phyloP scores from a whole-genome alignment of 2,113 vertebrate genomes.

The Numida meleagris region DNA sequence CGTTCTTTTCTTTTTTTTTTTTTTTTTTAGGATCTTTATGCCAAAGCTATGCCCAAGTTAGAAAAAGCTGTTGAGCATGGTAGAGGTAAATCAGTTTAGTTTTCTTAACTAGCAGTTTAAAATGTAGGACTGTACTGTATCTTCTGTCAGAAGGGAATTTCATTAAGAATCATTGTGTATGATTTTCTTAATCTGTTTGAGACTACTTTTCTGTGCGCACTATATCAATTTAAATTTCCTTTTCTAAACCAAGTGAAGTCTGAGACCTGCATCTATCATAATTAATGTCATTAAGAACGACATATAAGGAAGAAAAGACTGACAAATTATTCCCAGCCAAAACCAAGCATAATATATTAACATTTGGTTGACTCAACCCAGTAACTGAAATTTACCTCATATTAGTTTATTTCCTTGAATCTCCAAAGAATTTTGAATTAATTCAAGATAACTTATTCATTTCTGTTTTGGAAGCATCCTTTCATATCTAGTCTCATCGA shows the following conservation, averaged over 20 bases:
- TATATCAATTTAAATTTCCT: background rate
- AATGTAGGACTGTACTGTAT: background rate
- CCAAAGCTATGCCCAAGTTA: conserved; percentile 81
- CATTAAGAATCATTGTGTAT: background rate
- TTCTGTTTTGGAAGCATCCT: background rate
- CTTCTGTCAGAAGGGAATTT: background rate
- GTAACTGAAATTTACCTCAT: background rate
- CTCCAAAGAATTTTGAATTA: background rate
- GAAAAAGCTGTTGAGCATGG: conserved; percentile 76
- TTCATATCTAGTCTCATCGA: background rate
- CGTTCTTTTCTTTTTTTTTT: background rate
- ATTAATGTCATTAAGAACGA: background rate
- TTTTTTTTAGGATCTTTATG: conserved; percentile 80
- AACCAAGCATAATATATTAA: background rate
- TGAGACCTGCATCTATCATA: rapidly evolving
- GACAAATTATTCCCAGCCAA: background rate
- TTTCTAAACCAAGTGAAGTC: background rate
- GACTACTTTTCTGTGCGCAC: background rate
- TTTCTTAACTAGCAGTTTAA: conserved; percentile 46
- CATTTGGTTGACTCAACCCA: background rate
- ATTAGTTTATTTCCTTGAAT: background rate
- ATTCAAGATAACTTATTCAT: background rate
- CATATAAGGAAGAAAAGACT: background rate
- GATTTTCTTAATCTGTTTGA: background rate
- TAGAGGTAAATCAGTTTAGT: conserved; percentile 80